Evolutionary conservation across 2,888 invertebrate species (phyloP), one percentile per base, ranked within the genome.

Genomic region (Cheilosia soror): DNA sequence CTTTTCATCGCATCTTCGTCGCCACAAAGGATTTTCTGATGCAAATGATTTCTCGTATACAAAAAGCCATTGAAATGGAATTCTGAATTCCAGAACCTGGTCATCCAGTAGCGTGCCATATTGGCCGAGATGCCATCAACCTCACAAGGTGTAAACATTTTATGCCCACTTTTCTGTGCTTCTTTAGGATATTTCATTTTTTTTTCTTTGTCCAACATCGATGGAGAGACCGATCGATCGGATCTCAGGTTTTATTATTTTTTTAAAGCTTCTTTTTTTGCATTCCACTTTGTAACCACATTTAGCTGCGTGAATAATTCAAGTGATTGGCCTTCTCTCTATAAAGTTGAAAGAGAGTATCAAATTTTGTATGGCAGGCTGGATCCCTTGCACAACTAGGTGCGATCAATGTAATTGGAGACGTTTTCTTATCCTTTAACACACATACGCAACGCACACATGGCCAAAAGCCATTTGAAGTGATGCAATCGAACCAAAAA

Each of bases 21-120:
- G 9, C 13, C 25, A 53, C 65, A 51, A 51, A 37, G 65, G 51
- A 53, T 29, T 66, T 66, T 37, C 37, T 72, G 42, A 72, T 51
- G 71, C 71, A 71, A 71, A 71, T 71, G 49, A 71, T 71, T 51
- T 49, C 27, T 27, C 47, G n/a, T n/a, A n/a, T n/a, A 37, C 47
- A 60, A 49, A 40, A 49, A 47, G 37, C 7, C 58, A 71, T 49
- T 71, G 37, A 53, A 42, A 42, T 42, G 51, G 42, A 72, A 72
- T 51, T 51, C 20, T 13, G 27, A 53, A 53, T 11, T 53, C 51
- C n/a, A 7, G 25, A 37, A 37, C 37, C 37, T 11, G 51, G 27
- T 0, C 27, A 63, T 63, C 47, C 15, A 3, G 37, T 37, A 49
- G 6, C n/a, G 31, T 53, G 29, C 51, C 27, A 37, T 51, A 51